Evolutionary conservation across 2,888 invertebrate species (phyloP), one percentile per base, ranked within the genome.

Genomic region (Lucinisca nassula): DNA sequence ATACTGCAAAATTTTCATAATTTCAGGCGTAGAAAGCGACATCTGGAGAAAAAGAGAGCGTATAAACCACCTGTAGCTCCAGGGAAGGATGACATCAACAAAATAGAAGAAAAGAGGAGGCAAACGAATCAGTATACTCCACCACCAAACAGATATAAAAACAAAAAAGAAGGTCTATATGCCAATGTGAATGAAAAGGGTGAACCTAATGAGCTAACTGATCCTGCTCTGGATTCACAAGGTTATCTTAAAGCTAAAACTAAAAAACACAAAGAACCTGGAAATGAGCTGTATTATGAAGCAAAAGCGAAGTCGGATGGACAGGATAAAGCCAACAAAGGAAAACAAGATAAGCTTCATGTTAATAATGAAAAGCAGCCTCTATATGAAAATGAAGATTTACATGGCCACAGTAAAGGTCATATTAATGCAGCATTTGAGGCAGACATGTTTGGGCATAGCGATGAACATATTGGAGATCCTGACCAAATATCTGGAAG

Each of bases 161-260:
- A 24, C 3, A 24, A 24, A 17, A 32, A 17, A 12, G 8, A 10
- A 35, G 35, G 17, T 14, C 10, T 35, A n/a, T 80, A 80, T 38
- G 72, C 49, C 35, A 80, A 80, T 38, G 58, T 80, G 55, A 72
- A 30, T 14, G 21, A 32, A 27, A 0, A 24, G 14, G 80, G 80
- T 24, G 55, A 37, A n/a, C 0, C 58, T 0, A 70, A 80, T 21
- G 80, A 80, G 55, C 17, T 51, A n/a, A 80, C 80, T n/a, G 80
- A 80, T 27, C 80, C 80, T 24, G 49, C 80, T 10, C 38, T 80
- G 10, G 80, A 38, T 0, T 38, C 27, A 12, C 55, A 73, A 38
- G 80, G 80, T 1, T 80, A 80, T 73, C 37, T 80, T 4, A 80
- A 80, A 73, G 40, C 55, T 27, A 73, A 37, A 51, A 72, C 35